Evolutionary conservation across 2,888 invertebrate genomes (phyloP).

Genomic region (Lepidochitona cinerea): DNA sequence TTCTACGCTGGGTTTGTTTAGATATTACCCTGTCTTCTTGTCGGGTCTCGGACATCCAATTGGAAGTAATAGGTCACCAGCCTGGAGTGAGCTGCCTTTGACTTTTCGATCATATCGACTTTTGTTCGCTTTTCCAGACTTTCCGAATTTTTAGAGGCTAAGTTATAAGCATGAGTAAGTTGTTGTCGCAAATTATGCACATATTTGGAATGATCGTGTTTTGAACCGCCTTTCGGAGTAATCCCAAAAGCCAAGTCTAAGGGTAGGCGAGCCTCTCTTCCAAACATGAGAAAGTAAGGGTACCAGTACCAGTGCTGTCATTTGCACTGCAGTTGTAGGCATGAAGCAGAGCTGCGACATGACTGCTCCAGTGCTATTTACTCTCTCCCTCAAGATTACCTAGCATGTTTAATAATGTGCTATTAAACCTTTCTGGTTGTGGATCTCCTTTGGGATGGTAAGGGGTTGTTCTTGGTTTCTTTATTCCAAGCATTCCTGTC

Average conservation of each 20-base stretch:
- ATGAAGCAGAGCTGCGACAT: conserved; percentile 14
- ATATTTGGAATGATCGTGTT: not conserved
- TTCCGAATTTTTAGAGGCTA: not conserved
- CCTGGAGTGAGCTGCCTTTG: not conserved
- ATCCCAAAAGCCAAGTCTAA: conserved; percentile 13
- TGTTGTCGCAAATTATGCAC: not conserved
- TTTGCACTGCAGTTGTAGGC: conserved; percentile 24
- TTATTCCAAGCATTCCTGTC: conserved; percentile 13
- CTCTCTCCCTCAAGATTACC: conserved; percentile 19
- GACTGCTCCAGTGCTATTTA: conserved; percentile 19
- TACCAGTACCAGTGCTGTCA: conserved; percentile 23
- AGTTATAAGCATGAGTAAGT: not conserved
- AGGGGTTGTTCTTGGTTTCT: conserved; percentile 23
- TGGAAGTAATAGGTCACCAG: conserved; percentile 13
- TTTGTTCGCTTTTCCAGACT: not conserved
- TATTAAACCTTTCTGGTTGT: conserved; percentile 22
- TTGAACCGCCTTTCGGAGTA: not conserved
- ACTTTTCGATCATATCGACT: conserved; percentile 14
- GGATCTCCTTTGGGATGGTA: conserved; percentile 24
- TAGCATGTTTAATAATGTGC: conserved; percentile 22
- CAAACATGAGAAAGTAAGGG: conserved; percentile 25
- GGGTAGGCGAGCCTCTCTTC: conserved; percentile 13
- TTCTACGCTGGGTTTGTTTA: not conserved
- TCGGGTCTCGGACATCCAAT: not conserved
- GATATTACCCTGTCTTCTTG: not conserved